Evolutionary conservation across 2,888 invertebrate species (phyloP).

Genomic region (Cerceris rybyensis): DNA sequence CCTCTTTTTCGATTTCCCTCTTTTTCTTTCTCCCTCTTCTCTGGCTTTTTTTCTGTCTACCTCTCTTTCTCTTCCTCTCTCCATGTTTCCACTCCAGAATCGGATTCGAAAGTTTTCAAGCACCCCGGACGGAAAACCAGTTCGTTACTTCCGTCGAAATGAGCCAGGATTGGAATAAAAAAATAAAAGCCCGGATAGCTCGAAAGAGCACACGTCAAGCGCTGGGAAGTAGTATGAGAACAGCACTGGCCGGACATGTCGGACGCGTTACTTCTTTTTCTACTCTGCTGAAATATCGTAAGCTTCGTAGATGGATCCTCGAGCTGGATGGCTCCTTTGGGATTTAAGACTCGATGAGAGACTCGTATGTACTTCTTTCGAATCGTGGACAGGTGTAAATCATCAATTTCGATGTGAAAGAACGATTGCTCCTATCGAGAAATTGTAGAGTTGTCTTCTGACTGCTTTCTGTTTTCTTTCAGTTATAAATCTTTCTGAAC

Average conservation of each 20-base stretch:
- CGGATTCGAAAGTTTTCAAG: background rate
- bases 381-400: conserved; percentile 14
- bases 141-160: conserved; percentile 4
- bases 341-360: conserved; percentile 26
- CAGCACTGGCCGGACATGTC: background rate
- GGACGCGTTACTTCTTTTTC: background rate
- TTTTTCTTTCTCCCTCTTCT: too few relatives aligned
- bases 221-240: background rate
- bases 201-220: background rate
- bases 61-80: background rate
- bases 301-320: conserved; percentile 6
- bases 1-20: too few relatives aligned
- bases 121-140: conserved; percentile 4
- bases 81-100: background rate
- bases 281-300: conserved; percentile 7
- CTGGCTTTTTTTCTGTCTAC: too few relatives aligned
- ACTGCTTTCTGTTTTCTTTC: background rate
- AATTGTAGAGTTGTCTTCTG: background rate
- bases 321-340: conserved; percentile 15
- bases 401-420: background rate
- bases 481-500: too few relatives aligned
- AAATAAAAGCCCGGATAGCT: background rate
- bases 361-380: conserved; percentile 4
- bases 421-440: background rate
- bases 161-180: background rate